Conservation (phyloP, 2,888 invertebrate species). For the Tetranychus truncatus region DNA sequence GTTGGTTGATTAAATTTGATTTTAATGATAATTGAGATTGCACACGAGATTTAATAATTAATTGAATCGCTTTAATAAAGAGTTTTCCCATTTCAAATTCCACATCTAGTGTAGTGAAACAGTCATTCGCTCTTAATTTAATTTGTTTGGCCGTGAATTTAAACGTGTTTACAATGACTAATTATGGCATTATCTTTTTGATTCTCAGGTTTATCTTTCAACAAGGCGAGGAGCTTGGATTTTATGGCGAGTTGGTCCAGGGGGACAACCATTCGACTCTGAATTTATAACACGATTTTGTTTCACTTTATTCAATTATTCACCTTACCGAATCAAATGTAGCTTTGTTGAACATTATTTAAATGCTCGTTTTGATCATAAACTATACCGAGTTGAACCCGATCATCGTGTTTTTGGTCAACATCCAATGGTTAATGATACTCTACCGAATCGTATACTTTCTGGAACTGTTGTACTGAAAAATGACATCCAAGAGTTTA, state of each 20-base stretch:
- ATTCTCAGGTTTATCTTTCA: constrained; percentile 33
- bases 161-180: background rate
- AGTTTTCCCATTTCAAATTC: too few species aligned
- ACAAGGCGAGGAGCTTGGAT: constrained; percentile 38
- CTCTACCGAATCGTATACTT: constrained; percentile 35
- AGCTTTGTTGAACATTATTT: constrained; percentile 21
- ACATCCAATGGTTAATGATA: constrained; percentile 34
- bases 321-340: constrained; percentile 24
- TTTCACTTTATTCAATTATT: constrained; percentile 17
- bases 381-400: constrained; percentile 33
- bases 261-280: constrained; percentile 33
- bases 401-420: constrained; percentile 31
- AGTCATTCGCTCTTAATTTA: too few species aligned
- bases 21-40: too few species aligned
- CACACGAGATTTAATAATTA: too few species aligned
- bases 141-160: background rate
- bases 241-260: constrained; percentile 34
- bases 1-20: too few species aligned
- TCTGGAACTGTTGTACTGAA: constrained; percentile 32
- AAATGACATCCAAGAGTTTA: constrained; percentile 30
- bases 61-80: too few species aligned
- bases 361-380: constrained; percentile 32
- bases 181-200: background rate
- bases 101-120: too few species aligned
- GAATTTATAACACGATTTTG: constrained; percentile 22